phyloP scores from a whole-genome alignment of 2,797 vertebrate species.

The Semaprochilodus insignis region DNA sequence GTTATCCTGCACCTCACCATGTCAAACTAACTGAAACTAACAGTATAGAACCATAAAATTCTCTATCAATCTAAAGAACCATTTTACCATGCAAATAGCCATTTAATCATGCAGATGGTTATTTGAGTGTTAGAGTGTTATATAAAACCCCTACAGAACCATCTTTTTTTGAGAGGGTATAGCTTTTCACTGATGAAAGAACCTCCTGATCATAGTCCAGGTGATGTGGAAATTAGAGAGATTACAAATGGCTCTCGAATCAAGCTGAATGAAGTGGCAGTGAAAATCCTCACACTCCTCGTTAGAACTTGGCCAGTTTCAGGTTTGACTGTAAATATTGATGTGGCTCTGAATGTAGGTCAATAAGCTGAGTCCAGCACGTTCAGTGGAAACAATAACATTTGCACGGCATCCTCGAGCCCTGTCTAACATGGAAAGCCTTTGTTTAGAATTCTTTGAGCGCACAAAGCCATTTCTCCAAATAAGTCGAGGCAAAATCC shows the following conservation, averaged over 20 bases:
- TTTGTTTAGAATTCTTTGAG: constrained; percentile 44
- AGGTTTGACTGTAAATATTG: constrained; percentile 10
- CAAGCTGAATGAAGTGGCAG: not conserved
- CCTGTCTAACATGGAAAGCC: constrained; percentile 9
- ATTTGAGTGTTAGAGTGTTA: no score
- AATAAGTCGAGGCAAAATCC: constrained; percentile 25
- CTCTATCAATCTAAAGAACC: no score
- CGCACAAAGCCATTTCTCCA: constrained; percentile 25
- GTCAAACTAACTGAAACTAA: no score
- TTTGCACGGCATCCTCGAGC: constrained; percentile 6
- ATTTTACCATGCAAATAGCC: no score
- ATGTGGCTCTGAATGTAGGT: constrained; percentile 15
- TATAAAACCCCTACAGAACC: no score
- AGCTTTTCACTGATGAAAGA: not conserved
- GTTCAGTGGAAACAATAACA: constrained; percentile 39
- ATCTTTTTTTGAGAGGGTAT: no score
- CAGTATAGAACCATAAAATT: no score
- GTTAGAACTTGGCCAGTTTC: constrained; percentile 1
- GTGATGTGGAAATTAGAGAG: not conserved
- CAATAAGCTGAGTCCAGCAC: not conserved
- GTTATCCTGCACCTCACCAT: no score
- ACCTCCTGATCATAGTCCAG: not conserved
- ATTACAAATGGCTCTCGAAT: not conserved
- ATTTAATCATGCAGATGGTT: no score
- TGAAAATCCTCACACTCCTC: constrained; percentile 11